Evolutionary conservation across 2,888 invertebrate species (phyloP).

Genomic region (Leptothorax acervorum): DNA sequence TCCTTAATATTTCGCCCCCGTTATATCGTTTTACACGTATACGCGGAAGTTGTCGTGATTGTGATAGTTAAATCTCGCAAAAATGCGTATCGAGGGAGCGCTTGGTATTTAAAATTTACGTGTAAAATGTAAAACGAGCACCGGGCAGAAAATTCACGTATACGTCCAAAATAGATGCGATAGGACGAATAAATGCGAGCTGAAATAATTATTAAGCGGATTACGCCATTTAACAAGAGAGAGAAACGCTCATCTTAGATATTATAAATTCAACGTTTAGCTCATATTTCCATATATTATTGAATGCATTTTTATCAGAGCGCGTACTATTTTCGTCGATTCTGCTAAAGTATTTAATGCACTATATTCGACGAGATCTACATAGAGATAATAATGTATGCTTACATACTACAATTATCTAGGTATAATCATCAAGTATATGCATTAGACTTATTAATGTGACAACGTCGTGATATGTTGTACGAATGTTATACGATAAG

Average conservation of each 20-base stretch:
- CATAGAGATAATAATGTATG: background rate
- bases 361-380: background rate
- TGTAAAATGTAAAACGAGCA: slow-evolving; percentile 8
- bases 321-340: slow-evolving; percentile 34
- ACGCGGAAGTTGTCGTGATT: background rate
- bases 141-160: background rate
- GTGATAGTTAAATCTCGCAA: background rate
- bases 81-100: slow-evolving; percentile 17
- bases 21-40: background rate
- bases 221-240: slow-evolving; percentile 6
- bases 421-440: background rate
- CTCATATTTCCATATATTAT: slow-evolving; percentile 1
- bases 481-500: background rate
- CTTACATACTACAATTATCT: background rate
- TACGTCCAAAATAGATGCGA: background rate
- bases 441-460: background rate
- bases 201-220: slow-evolving; percentile 62
- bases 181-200: slow-evolving; percentile 15
- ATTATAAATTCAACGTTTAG: slow-evolving; percentile 37
- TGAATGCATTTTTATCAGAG: background rate
- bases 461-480: background rate
- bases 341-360: slow-evolving; percentile 11
- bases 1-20: background rate
- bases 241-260: slow-evolving; percentile 1
- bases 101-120: slow-evolving; percentile 33